Percentiles rank a stretch among this genome's conserved stretches.
phyloP scores from a whole-genome alignment of 2,888 invertebrate species.

The Caenorhabditis sp. region DNA sequence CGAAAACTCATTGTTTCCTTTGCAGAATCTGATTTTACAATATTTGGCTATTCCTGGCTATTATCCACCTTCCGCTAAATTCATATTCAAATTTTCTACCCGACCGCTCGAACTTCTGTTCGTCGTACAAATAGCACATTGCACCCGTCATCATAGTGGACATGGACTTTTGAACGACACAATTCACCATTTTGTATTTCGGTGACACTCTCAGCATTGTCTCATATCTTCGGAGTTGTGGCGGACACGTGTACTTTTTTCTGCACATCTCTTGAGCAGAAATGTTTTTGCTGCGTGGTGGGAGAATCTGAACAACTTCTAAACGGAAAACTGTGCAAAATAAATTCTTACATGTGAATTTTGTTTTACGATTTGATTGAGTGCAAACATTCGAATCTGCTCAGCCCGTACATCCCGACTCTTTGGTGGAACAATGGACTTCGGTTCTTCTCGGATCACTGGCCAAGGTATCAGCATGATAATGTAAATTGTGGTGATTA shows the following conservation, averaged over 20 bases:
- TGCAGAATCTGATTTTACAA: slow-evolving; percentile 62
- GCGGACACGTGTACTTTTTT: slow-evolving; percentile 20
- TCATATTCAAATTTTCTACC: slow-evolving; percentile 46
- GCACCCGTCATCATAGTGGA: slow-evolving; percentile 66
- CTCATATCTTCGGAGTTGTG: slow-evolving; percentile 36
- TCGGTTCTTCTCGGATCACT: slow-evolving; percentile 3
- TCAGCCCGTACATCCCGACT: slow-evolving; percentile 29
- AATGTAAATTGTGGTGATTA: slow-evolving; percentile 16
- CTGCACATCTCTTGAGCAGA: slow-evolving; percentile 33
- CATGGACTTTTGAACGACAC: slow-evolving; percentile 69
- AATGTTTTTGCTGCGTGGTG: slow-evolving; percentile 13
- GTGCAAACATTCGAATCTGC: slow-evolving; percentile 26
- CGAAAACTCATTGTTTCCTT: slow-evolving; percentile 59
- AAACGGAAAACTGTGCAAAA: neutral
- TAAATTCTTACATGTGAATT: slow-evolving; percentile 44
- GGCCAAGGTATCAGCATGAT: slow-evolving; percentile 6
- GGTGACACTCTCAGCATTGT: slow-evolving; percentile 53
- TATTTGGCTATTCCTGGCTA: neutral
- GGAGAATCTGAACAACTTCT: slow-evolving; percentile 22
- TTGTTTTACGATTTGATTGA: slow-evolving; percentile 36
- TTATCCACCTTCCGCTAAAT: slow-evolving; percentile 23
- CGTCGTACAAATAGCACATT: slow-evolving; percentile 66
- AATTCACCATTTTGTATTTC: slow-evolving; percentile 64
- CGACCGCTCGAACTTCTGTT: slow-evolving; percentile 35
- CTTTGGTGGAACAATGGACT: slow-evolving; percentile 2